Percentiles rank a stretch among this genome's conserved stretches.
phyloP scores from a whole-genome alignment of 2,888 invertebrate genomes.

The Crocallis elinguaria region DNA sequence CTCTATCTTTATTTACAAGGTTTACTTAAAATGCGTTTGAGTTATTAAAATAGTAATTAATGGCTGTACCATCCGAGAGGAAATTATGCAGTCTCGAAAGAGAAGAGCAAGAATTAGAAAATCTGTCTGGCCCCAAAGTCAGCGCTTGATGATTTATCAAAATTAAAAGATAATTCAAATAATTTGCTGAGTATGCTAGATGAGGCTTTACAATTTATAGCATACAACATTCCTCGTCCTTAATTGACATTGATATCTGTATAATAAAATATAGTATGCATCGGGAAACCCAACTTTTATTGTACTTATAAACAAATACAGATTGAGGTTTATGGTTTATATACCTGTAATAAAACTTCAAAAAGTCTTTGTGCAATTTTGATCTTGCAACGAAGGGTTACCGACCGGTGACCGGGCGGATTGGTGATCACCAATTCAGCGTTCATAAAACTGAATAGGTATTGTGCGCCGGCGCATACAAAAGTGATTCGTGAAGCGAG shows the following conservation, averaged over 20 bases:
- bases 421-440: slow-evolving; percentile 67
- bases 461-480: slow-evolving; percentile 75
- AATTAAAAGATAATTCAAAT: not conserved
- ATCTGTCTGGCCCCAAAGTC: slow-evolving; percentile 28
- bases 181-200: not conserved
- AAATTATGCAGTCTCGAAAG: slow-evolving; percentile 32
- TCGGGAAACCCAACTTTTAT: slow-evolving; percentile 15
- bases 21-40: too few species aligned
- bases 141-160: slow-evolving; percentile 24
- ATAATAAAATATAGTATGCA: not conserved
- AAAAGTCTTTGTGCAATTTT: slow-evolving; percentile 38
- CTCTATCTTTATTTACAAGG: too few species aligned
- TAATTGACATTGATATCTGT: not conserved
- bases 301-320: not conserved
- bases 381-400: slow-evolving; percentile 59
- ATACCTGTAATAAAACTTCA: slow-evolving; percentile 37
- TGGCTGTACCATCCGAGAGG: too few species aligned
- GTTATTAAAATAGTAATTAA: too few species aligned
- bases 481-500: slow-evolving; percentile 64
- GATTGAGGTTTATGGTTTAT: slow-evolving; percentile 11
- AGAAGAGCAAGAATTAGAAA: slow-evolving; percentile 35
- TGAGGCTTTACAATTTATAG: not conserved
- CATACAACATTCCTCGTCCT: not conserved
- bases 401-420: slow-evolving; percentile 67
- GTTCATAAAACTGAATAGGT: slow-evolving; percentile 73